These are phyloP conservation scores for Lasioglossum pauxillum DNA, from an alignment of 2,888 invertebrate genomes.

Conservation along the genomic window DNA sequence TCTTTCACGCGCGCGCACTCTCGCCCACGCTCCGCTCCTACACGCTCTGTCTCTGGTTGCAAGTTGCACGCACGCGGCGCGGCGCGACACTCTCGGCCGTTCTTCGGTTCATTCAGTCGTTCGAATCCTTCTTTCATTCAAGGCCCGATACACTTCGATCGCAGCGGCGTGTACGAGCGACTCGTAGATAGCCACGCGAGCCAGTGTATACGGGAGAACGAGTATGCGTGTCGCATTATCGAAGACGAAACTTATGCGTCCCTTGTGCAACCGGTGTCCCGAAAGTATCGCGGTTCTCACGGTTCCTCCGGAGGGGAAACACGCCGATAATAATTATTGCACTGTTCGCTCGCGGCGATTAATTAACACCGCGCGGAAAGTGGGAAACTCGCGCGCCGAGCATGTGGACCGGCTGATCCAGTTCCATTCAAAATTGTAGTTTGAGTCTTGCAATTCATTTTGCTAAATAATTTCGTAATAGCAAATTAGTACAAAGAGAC, in stretches of 20 bases:
- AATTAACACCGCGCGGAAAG: constrained; percentile 24
- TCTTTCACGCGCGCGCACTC: constrained; percentile 1
- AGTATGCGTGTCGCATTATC: neutral
- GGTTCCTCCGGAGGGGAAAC: neutral
- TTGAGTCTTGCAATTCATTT: too few relatives aligned
- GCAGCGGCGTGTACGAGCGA: constrained; percentile 38
- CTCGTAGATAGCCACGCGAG: constrained; percentile 22
- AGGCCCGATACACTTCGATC: constrained; percentile 74
- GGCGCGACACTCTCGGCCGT: constrained; percentile 42
- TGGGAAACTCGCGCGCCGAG: neutral
- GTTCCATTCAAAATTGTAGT: neutral
- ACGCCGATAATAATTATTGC: constrained; percentile 22
- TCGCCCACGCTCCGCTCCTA: constrained; percentile 71
- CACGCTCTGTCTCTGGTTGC: constrained; percentile 48
- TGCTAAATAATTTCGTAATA: neutral
- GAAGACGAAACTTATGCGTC: neutral
- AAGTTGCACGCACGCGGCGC: constrained; percentile 36
- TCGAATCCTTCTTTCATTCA: constrained; percentile 77
- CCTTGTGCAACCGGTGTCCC: neutral
- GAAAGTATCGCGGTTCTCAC: constrained; percentile 25
- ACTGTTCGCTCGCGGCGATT: constrained; percentile 17
- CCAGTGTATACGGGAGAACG: neutral
- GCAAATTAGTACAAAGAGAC: neutral
- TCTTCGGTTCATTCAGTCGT: constrained; percentile 73
- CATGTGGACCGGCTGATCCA: neutral